These are phyloP conservation scores for Eilema depressum DNA, from an alignment of 2,888 invertebrate genomes.

Conservation along the genomic window DNA sequence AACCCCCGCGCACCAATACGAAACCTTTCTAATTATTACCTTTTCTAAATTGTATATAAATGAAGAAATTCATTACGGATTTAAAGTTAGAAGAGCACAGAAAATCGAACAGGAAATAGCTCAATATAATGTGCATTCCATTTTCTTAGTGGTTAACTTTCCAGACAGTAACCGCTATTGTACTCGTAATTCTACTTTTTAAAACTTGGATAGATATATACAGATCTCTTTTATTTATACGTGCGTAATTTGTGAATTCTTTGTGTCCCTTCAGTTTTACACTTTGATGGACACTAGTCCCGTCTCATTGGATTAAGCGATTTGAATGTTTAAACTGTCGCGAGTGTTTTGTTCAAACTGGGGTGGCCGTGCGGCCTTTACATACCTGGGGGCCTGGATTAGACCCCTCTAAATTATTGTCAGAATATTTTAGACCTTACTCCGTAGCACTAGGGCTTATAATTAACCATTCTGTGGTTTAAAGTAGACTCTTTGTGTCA, in stretches of 20 bases:
- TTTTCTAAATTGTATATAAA: constrained; percentile 64
- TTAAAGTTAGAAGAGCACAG: constrained; percentile 37
- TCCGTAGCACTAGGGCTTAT: constrained; percentile 38
- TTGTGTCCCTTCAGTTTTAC: constrained; percentile 60
- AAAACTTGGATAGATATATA: constrained; percentile 20
- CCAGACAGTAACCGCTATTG: constrained; percentile 28
- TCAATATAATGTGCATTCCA: constrained; percentile 36
- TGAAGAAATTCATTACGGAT: constrained; percentile 51
- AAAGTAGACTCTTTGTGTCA: constrained; percentile 52
- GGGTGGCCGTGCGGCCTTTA: constrained; percentile 69
- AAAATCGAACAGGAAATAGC: constrained; percentile 27
- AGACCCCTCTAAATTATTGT: constrained; percentile 27
- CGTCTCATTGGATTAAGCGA: constrained; percentile 81
- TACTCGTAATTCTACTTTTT: constrained; percentile 27
- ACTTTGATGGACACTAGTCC: constrained; percentile 66
- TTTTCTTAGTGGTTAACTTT: constrained; percentile 41
- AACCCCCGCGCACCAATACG: constrained; percentile 59
- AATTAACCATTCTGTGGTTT: constrained; percentile 41
- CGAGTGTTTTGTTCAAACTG: constrained; percentile 67
- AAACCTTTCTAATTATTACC: constrained; percentile 82
- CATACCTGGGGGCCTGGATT: constrained; percentile 57
- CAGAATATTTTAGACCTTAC: constrained; percentile 52
- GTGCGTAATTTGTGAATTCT: constrained; percentile 41
- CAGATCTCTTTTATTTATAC: constrained; percentile 22
- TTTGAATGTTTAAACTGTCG: constrained; percentile 78